phyloP scores from a whole-genome alignment of 2,888 invertebrate species.

The Macrophya alboannulata region DNA sequence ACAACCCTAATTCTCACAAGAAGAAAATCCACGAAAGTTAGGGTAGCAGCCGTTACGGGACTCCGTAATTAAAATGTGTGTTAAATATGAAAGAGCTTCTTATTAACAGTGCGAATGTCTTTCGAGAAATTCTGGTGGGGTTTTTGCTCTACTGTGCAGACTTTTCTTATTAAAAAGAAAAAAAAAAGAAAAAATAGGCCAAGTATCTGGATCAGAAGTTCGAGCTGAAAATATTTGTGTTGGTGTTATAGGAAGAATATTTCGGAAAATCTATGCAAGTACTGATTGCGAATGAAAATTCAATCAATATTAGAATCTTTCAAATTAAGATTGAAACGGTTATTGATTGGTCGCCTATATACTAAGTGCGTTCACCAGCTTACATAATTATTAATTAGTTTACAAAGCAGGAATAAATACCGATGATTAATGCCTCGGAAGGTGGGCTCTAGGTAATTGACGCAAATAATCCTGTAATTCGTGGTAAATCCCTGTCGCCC shows the following conservation, averaged over 20 bases:
- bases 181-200: not conserved
- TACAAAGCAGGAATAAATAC: not conserved
- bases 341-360: not conserved
- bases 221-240: not conserved
- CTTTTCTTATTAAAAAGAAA: not conserved
- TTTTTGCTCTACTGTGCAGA: not conserved
- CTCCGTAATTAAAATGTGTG: not conserved
- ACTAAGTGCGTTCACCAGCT: not conserved
- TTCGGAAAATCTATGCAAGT: not conserved
- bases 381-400: constrained; percentile 4
- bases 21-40: not conserved
- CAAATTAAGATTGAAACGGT: not conserved
- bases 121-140: not conserved
- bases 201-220: not conserved
- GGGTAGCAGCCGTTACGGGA: not conserved
- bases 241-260: too few relatives aligned
- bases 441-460: constrained; percentile 32
- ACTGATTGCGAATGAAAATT: not conserved
- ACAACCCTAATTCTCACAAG: not conserved
- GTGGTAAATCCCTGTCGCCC: constrained; percentile 33
- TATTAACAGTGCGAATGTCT: not conserved
- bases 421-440: constrained; percentile 40
- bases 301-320: not conserved
- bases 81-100: constrained; percentile 1
- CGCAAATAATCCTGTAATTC: constrained; percentile 51